phyloP scores from a whole-genome alignment of 2,797 vertebrate species.

The Cyclura pinguis region DNA sequence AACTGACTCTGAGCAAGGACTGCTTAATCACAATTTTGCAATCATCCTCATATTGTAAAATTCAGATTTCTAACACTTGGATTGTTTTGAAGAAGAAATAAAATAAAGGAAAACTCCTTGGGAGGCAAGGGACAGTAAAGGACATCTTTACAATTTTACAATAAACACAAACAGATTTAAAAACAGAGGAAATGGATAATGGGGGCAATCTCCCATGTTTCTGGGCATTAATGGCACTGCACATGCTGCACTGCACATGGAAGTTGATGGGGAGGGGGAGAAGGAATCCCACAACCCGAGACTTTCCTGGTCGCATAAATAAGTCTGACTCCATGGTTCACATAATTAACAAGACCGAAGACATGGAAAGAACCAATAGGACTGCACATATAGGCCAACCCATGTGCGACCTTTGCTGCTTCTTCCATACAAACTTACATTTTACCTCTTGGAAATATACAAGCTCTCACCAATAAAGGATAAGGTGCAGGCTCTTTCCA shows the following conservation, averaged over 20 bases:
- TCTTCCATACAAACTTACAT: not conserved
- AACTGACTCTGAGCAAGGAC: slow-evolving; percentile 82
- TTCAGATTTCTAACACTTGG: slow-evolving; percentile 83
- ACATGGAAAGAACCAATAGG: not conserved
- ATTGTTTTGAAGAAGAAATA: slow-evolving; percentile 84
- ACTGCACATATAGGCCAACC: not conserved
- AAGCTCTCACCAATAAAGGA: not conserved
- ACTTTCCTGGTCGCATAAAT: too few relatives aligned
- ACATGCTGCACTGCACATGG: not conserved
- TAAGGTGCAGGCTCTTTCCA: not conserved
- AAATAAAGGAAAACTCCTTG: slow-evolving; percentile 79
- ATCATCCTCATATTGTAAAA: slow-evolving; percentile 85
- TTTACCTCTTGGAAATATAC: not conserved
- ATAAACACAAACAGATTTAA: slow-evolving; percentile 61
- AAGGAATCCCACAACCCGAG: not conserved
- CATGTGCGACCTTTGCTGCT: too few relatives aligned
- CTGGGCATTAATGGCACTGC: not conserved
- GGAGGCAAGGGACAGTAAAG: slow-evolving; percentile 69
- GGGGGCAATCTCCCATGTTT: not conserved
- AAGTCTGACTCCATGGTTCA: too few relatives aligned
- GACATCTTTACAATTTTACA: slow-evolving; percentile 72
- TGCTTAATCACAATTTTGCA: slow-evolving; percentile 86
- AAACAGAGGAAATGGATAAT: slow-evolving; percentile 39
- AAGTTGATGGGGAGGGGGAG: not conserved
- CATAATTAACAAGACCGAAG: not conserved